phyloP scores from a whole-genome alignment of 2,888 invertebrate genomes.

The Clanis bilineata region DNA sequence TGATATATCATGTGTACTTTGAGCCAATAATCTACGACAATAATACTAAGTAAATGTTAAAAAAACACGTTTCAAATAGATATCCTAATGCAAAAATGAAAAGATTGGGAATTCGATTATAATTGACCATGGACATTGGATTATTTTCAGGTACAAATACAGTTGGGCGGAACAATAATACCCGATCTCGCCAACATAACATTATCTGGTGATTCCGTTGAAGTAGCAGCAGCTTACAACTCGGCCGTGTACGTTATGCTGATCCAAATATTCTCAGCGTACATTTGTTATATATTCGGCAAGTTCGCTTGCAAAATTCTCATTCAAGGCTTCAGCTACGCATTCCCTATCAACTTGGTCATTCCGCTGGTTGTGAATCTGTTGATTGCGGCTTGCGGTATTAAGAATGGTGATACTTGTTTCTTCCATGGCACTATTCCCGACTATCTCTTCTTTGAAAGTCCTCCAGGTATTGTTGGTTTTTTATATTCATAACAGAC shows the following conservation, averaged over 20 bases:
- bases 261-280: conserved; percentile 91
- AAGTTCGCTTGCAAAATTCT: conserved; percentile 98
- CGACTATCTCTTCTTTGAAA: conserved; percentile 95
- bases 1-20: background rate
- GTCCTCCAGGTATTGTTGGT: conserved; percentile 83
- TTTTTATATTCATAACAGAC: background rate
- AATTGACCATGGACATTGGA: background rate
- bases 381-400: conserved; percentile 93
- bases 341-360: conserved; percentile 96
- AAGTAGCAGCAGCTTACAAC: conserved; percentile 86
- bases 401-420: conserved; percentile 93
- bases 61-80: too few relatives aligned
- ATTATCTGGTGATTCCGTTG: conserved; percentile 88
- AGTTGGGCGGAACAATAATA: conserved; percentile 81
- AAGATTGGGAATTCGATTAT: too few relatives aligned
- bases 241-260: conserved; percentile 89
- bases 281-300: conserved; percentile 95
- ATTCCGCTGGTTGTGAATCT: conserved; percentile 95
- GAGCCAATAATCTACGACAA: too few relatives aligned
- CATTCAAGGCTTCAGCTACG: conserved; percentile 98
- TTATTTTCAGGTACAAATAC: conserved; percentile 80
- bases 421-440: conserved; percentile 93
- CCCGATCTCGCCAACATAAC: conserved; percentile 90
- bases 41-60: too few relatives aligned
- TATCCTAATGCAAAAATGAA: too few relatives aligned